phyloP scores from a whole-genome alignment of 2,797 vertebrate genomes.

The Lutjanus argentimaculatus region DNA sequence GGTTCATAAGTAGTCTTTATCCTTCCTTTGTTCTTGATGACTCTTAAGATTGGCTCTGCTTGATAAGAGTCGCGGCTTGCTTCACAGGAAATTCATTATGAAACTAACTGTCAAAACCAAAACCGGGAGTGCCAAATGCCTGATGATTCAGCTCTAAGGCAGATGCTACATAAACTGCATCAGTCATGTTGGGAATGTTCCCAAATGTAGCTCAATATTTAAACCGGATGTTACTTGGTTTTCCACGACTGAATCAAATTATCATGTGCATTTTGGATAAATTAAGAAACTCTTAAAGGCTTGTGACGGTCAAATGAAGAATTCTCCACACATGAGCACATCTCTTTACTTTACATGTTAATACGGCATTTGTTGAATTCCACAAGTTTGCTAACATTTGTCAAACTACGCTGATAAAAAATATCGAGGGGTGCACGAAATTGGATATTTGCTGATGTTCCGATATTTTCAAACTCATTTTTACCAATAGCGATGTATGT shows the following conservation, averaged over 20 bases:
- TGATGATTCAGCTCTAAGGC: slow-evolving; percentile 50
- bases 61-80: slow-evolving; percentile 43
- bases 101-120: slow-evolving; percentile 41
- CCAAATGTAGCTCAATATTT: slow-evolving; percentile 29
- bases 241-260: slow-evolving; percentile 12
- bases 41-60: slow-evolving; percentile 18
- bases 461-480: too few relatives aligned
- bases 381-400: not conserved
- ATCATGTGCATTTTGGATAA: slow-evolving; percentile 18
- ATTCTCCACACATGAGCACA: not conserved
- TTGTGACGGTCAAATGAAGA: slow-evolving; percentile 22
- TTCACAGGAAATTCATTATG: slow-evolving; percentile 53
- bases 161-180: slow-evolving; percentile 42
- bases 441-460: too few relatives aligned
- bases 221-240: not conserved
- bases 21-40: not conserved
- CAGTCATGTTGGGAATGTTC: slow-evolving; percentile 35
- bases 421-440: too few relatives aligned
- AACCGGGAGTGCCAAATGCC: slow-evolving; percentile 38
- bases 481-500: too few relatives aligned
- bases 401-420: not conserved
- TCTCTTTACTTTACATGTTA: not conserved
- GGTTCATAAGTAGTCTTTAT: not conserved
- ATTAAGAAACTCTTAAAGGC: not conserved
- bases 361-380: not conserved